Conservation (phyloP, 2,113 vertebrate species). For the Epinephelus moara region DNA sequence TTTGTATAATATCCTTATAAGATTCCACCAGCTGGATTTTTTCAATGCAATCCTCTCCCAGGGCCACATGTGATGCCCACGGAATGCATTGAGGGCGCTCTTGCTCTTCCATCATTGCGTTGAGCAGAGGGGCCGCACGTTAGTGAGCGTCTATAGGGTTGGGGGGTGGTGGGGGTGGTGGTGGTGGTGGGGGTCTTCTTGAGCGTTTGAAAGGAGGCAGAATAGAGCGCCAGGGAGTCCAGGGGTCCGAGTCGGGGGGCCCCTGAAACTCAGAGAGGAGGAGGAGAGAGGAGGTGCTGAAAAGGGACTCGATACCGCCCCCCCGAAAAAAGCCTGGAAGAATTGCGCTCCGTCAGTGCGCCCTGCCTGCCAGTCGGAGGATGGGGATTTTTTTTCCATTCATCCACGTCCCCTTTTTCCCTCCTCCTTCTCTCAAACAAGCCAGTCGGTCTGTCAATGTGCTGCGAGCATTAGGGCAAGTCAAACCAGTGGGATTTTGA, state of each 20-base stretch:
- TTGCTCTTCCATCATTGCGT: conserved; percentile 54
- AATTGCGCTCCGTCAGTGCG: conserved; percentile 75
- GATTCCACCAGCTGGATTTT: conserved; percentile 25
- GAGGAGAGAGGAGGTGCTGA: conserved; percentile 67
- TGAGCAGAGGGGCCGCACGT: conserved; percentile 20
- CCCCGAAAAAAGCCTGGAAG: conserved; percentile 67
- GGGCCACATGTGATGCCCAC: conserved; percentile 41
- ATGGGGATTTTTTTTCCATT: conserved; percentile 76
- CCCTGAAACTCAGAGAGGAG: conserved; percentile 60
- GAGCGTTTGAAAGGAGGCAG: conserved; percentile 51
- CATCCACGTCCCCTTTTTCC: conserved; percentile 62
- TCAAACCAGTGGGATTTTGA: conserved; percentile 79
- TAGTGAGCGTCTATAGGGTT: conserved; percentile 37
- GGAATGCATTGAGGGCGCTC: conserved; percentile 77
- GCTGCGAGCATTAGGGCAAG: conserved; percentile 80
- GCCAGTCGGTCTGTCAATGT: conserved; percentile 82
- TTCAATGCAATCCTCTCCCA: background rate
- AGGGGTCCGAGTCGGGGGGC: conserved; percentile 70
- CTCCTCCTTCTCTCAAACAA: conserved; percentile 75
- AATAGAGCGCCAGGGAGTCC: conserved; percentile 71
- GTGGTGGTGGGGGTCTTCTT: conserved; percentile 14
- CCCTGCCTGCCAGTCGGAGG: conserved; percentile 81
- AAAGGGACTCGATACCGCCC: conserved; percentile 68
- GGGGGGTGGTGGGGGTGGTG: background rate
- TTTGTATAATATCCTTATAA: conserved; percentile 35